These are phyloP conservation scores for Adelosebastes latens DNA, from an alignment of 2,797 vertebrate species.

Conservation along the genomic window DNA sequence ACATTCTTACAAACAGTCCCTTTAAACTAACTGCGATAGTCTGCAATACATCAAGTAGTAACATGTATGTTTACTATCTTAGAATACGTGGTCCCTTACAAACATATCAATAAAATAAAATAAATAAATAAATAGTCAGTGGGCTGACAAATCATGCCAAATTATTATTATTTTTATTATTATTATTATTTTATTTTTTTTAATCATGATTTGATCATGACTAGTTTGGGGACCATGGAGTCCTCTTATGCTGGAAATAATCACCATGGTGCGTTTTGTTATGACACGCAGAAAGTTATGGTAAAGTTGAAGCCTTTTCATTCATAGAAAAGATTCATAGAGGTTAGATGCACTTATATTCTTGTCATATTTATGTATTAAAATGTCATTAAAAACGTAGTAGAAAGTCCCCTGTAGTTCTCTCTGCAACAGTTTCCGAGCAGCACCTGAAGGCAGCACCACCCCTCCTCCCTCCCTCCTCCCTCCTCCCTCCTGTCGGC, in stretches of 20 bases:
- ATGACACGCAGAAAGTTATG: not conserved
- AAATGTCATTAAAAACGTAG: not conserved
- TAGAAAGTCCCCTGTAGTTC: not conserved
- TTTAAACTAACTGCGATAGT: not conserved
- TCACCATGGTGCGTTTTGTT: not conserved
- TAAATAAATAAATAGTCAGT: not conserved
- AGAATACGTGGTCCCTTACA: not conserved
- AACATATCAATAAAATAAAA: not conserved
- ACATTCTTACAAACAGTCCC: too few relatives aligned
- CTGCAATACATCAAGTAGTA: not conserved
- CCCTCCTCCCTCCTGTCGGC: not conserved
- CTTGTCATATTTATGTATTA: not conserved
- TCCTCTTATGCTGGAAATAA: not conserved
- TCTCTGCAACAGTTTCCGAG: constrained; percentile 9
- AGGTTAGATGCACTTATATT: not conserved
- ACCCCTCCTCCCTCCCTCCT: not conserved
- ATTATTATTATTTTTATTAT: too few relatives aligned
- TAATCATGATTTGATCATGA: not conserved
- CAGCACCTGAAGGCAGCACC: constrained; percentile 35
- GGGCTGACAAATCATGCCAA: not conserved
- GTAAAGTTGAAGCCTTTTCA: not conserved
- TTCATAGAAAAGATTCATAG: too few relatives aligned
- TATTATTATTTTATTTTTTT: too few relatives aligned
- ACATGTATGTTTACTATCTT: not conserved
- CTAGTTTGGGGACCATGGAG: not conserved